Conservation (phyloP, 2,113 vertebrate genomes). For the Lamprologus callipterus region DNA sequence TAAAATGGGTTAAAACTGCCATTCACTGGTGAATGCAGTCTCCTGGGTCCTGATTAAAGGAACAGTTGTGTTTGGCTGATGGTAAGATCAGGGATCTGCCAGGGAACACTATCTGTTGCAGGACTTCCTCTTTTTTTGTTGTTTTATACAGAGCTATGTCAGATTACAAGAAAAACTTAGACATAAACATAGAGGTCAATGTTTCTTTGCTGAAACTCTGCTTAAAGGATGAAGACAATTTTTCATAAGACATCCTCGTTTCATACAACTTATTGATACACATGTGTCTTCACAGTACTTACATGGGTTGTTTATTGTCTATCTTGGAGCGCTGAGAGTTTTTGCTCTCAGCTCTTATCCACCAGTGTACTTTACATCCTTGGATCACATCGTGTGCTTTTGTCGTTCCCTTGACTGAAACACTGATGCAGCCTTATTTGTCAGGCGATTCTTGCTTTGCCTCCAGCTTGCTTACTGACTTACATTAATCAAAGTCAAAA, state of each 20-base stretch:
- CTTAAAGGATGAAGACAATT: not conserved
- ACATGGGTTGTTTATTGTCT: not conserved
- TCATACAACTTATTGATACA: not conserved
- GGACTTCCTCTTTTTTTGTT: not conserved
- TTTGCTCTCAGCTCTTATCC: not conserved
- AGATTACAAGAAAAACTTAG: not conserved
- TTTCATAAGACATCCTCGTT: not conserved
- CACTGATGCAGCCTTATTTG: not conserved
- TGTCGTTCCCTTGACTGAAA: not conserved
- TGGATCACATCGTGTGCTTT: not conserved
- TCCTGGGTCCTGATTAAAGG: not conserved
- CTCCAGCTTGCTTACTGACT: not conserved
- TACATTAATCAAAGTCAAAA: not conserved
- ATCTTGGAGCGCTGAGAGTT: rapidly evolving
- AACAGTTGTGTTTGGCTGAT: not conserved
- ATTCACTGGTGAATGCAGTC: not conserved
- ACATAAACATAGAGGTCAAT: not conserved
- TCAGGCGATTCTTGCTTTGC: rapidly evolving
- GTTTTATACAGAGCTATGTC: rapidly evolving
- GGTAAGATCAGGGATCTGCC: not conserved
- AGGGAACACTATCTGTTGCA: not conserved
- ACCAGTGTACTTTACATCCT: not conserved
- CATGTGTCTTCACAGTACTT: not conserved
- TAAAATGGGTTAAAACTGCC: rapidly evolving
- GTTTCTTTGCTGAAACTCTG: not conserved